Base-by-base conservation (phyloP, 2,888 invertebrate species). In the Lepidochrysops patricia region DNA sequence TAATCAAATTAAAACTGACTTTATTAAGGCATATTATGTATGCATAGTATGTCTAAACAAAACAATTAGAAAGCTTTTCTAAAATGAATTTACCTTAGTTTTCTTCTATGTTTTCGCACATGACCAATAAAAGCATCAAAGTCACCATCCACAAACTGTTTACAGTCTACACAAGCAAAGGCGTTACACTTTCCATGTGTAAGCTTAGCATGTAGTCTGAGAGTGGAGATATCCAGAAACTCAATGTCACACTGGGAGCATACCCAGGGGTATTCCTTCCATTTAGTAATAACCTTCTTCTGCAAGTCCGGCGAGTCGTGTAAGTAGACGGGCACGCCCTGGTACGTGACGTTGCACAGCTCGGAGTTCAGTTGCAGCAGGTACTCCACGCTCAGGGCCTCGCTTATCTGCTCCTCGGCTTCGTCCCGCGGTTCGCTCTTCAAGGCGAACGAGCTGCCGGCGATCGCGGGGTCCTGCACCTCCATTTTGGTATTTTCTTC, bases 141-240 rank as follows among this genome's bases (percentile, higher is more conserved):
- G 69, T 91, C 91, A 49, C 91, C 90, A 12, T 91, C 88, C 67
- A 91, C 91, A 50, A 61, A 66, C 0, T 66, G 68, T 60, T 92
- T 91, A 72, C 94, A 94, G 69, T 93, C 92, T 19, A 91, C 90
- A 72, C 94, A 94, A 70, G 90, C 88, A 68, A 92, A 94, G 4
- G 92, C 91, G 0, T 91, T 85, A 63, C 91, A 90, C 68, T 92
- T 92, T 50, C 91, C 91, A 68, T 94, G 94, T 0, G 91, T 90
- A 5, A 85, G 79, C 64, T 90, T 89, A 54, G 91, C 91, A 71
- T 94, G 94, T 1, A 91, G 87, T 60, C 92, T 79, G 34, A 94
- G 76, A 50, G 76, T 82, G 0, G 75, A 76, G 23, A 85, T 66
- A 57, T 82, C 79, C 1, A 80, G 65, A 64, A 86, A 88, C 64